phyloP scores from a whole-genome alignment of 1,140 invertebrate genomes.

The Oscheius sp. region DNA sequence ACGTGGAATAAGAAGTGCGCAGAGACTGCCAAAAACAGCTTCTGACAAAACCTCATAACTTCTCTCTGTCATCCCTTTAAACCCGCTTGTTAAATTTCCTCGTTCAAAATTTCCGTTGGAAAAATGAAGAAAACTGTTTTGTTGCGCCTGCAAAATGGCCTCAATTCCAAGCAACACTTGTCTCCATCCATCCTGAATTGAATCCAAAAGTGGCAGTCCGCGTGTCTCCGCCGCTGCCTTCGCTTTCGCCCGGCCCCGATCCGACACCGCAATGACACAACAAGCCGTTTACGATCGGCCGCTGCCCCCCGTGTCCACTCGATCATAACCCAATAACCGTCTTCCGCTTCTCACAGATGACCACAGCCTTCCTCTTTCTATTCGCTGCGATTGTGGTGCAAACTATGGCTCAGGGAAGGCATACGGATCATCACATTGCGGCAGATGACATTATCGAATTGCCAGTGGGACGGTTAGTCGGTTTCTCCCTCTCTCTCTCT shows the following conservation, averaged over 20 bases:
- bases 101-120: too few relatives aligned
- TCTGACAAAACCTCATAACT: too few relatives aligned
- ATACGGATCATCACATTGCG: conserved; percentile 13
- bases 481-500: too few relatives aligned
- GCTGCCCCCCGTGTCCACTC: neutral
- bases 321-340: neutral
- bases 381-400: too few relatives aligned
- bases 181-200: neutral
- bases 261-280: conserved; percentile 12
- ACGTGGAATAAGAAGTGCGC: too few relatives aligned
- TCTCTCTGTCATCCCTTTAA: too few relatives aligned
- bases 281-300: conserved; percentile 6
- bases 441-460: conserved; percentile 41
- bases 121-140: too few relatives aligned
- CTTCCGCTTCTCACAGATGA: conserved; percentile 5
- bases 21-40: too few relatives aligned
- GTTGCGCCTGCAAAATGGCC: too few relatives aligned
- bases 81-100: too few relatives aligned
- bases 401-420: too few relatives aligned
- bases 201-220: too few relatives aligned
- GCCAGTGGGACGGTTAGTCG: conserved; percentile 36
- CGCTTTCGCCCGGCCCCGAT: conserved; percentile 14
- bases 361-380: neutral
- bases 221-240: neutral
- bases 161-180: neutral